phyloP scores from a whole-genome alignment of 2,113 vertebrate genomes.

The Heliornis fulica region DNA sequence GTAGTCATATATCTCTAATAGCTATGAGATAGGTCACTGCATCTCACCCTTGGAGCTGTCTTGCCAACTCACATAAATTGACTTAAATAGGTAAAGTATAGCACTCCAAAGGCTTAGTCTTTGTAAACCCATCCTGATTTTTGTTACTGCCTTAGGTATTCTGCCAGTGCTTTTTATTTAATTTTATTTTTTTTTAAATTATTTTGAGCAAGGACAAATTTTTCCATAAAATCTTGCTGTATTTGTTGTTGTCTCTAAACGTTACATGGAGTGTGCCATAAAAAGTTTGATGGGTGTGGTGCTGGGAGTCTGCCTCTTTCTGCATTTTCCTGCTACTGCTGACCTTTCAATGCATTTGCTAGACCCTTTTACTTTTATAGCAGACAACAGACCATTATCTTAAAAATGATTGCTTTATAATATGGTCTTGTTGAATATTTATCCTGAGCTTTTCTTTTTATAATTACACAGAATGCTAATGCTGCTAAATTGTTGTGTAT shows the following conservation, averaged over 20 bases:
- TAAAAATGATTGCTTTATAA: not conserved
- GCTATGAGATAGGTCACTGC: not conserved
- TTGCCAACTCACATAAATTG: not conserved
- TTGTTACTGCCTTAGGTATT: not conserved
- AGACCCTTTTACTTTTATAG: not conserved
- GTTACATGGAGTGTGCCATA: accelerated
- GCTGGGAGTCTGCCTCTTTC: not conserved
- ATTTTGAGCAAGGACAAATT: accelerated
- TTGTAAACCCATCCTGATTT: not conserved
- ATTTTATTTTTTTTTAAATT: not conserved
- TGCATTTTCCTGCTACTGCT: not conserved
- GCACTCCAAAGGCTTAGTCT: not conserved
- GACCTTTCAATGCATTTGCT: not conserved
- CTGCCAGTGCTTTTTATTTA: not conserved
- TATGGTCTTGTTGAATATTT: not conserved
- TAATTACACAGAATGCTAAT: not conserved
- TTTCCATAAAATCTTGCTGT: not conserved
- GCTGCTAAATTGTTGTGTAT: not conserved
- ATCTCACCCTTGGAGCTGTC: not conserved
- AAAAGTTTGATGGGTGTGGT: not conserved
- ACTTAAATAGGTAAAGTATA: not conserved
- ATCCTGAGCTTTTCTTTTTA: not conserved
- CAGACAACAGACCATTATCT: not conserved
- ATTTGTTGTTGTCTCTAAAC: not conserved
- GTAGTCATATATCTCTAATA: not conserved